phyloP scores from a whole-genome alignment of 2,888 invertebrate species.

The Phytoseiulus persimilis region DNA sequence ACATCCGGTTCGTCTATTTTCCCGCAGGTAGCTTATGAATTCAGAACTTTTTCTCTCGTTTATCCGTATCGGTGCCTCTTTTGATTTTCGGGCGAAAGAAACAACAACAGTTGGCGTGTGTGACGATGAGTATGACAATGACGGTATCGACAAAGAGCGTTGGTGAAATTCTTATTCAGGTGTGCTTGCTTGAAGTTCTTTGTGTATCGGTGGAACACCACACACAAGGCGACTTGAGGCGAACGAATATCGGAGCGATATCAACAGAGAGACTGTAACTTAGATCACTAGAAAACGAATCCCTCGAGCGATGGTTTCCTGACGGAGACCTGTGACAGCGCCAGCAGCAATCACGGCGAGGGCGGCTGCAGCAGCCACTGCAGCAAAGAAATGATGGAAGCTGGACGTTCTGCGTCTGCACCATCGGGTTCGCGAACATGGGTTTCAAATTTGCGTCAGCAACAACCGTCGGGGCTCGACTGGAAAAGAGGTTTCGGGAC shows the following conservation, averaged over 20 bases:
- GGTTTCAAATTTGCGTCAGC: not conserved
- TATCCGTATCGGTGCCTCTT: not conserved
- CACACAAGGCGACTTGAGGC: slow-evolving; percentile 35
- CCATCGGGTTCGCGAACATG: not conserved
- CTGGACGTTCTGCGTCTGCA: not conserved
- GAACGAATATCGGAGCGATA: not conserved
- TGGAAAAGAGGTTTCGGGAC: not conserved
- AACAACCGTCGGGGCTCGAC: not conserved
- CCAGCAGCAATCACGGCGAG: not conserved
- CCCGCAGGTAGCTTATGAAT: not conserved
- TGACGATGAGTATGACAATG: not conserved
- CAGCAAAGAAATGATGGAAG: not conserved
- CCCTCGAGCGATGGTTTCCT: not conserved
- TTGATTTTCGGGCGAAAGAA: not conserved
- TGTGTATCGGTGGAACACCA: slow-evolving; percentile 39
- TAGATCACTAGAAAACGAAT: not conserved
- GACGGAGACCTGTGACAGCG: not conserved
- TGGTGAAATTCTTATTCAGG: not conserved
- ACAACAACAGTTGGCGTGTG: not conserved
- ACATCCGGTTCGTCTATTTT: not conserved
- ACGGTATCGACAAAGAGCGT: not conserved
- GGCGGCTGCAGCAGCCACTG: no score
- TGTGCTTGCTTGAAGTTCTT: slow-evolving; percentile 10
- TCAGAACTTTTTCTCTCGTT: not conserved
- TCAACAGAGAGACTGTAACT: not conserved